A percentile compares a stretch with the other conserved stretches of the same genome.
Evolutionary conservation across 2,113 vertebrate genomes (phyloP).

Genomic region (Taxidea taxus): DNA sequence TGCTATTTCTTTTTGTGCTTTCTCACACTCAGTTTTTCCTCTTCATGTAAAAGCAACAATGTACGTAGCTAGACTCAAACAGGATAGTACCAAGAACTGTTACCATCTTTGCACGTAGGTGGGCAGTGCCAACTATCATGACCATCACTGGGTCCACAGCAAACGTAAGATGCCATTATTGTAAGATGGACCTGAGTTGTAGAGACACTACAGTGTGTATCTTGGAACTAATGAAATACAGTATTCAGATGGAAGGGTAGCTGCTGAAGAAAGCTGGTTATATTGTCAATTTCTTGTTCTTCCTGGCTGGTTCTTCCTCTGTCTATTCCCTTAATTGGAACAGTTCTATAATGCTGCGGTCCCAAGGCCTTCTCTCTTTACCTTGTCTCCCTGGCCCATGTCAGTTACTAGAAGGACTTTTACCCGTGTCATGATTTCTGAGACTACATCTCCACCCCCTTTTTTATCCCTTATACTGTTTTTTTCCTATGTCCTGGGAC

Average conservation of each 20-base stretch:
- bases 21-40: background rate
- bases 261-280: background rate
- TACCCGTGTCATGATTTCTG: background rate
- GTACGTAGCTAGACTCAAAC: background rate
- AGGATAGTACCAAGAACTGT: background rate
- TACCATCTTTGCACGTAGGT: background rate
- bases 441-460: too few species aligned
- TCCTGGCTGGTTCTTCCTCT: background rate
- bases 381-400: background rate
- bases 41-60: background rate
- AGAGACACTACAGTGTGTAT: background rate
- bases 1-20: background rate
- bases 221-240: background rate
- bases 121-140: background rate
- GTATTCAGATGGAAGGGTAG: background rate
- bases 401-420: background rate
- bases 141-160: background rate
- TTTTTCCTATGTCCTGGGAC: background rate
- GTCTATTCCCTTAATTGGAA: background rate
- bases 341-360: background rate
- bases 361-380: background rate
- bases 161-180: background rate
- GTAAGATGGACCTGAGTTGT: background rate
- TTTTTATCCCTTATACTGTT: background rate
- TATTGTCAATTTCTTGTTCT: background rate